Evolutionary conservation across 2,797 vertebrate genomes (phyloP).

Genomic region (Spheniscus humboldti): DNA sequence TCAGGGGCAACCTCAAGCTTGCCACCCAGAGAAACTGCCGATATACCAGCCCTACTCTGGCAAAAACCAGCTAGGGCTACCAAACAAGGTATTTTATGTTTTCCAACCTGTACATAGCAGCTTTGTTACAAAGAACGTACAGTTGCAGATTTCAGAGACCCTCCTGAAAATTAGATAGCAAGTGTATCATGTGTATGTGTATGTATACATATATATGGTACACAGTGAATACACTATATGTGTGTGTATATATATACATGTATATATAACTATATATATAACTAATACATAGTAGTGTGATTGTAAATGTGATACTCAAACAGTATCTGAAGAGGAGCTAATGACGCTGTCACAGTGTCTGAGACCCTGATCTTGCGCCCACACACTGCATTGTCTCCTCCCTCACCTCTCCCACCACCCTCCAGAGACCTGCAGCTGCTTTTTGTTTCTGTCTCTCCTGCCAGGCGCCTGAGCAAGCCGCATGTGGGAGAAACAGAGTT

Average conservation of each 20-base stretch:
- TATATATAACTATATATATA: neutral
- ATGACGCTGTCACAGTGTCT: accelerated
- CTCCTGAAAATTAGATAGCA: neutral
- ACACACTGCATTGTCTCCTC: neutral
- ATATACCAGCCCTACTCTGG: neutral
- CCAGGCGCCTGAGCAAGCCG: neutral
- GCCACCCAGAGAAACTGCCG: neutral
- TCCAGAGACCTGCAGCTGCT: neutral
- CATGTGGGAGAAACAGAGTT: neutral
- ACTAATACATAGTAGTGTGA: neutral
- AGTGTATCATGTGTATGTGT: neutral
- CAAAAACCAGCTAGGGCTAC: neutral
- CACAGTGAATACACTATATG: neutral
- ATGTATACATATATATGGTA: neutral
- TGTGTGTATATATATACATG: too few relatives aligned
- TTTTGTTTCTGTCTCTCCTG: neutral
- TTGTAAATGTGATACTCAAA: neutral
- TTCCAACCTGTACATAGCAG: neutral
- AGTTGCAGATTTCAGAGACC: neutral
- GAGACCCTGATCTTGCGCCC: neutral
- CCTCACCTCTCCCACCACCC: neutral
- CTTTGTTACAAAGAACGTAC: neutral
- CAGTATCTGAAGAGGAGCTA: neutral
- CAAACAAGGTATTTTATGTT: neutral
- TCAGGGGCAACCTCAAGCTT: neutral